These are phyloP conservation scores for Psylliodes chrysocephalus DNA, from an alignment of 2,888 invertebrate species.

Conservation along the genomic window DNA sequence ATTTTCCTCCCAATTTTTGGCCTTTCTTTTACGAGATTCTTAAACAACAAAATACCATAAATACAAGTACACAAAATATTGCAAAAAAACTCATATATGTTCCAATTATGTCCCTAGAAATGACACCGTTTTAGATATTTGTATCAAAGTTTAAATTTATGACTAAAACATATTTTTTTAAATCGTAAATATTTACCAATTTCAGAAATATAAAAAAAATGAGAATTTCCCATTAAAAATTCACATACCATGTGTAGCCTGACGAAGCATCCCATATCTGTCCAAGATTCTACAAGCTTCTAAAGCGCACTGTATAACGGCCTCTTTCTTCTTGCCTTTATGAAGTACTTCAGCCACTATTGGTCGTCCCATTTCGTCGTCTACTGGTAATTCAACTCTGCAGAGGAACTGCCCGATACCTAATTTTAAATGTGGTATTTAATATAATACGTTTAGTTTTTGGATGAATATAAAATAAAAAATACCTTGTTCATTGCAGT, in stretches of 20 bases:
- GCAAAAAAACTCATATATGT: no score
- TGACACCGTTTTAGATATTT: no score
- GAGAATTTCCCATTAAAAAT: no score
- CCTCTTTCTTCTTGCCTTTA: slow-evolving; percentile 94
- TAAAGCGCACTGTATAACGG: slow-evolving; percentile 90
- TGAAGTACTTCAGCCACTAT: slow-evolving; percentile 87
- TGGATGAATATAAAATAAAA: no score
- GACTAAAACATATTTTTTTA: no score
- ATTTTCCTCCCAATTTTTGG: slow-evolving; percentile 84
- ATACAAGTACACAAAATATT: slow-evolving; percentile 15
- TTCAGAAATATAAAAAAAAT: no score
- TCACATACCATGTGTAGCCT: slow-evolving; percentile 81
- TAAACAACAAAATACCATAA: slow-evolving; percentile 39
- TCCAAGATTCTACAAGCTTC: slow-evolving; percentile 95
- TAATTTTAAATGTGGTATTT: no score
- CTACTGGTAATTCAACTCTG: slow-evolving; percentile 83
- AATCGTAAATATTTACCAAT: no score
- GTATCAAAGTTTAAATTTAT: no score
- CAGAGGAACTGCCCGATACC: slow-evolving; percentile 85
- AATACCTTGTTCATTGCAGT: slow-evolving; percentile 83
- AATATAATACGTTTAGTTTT: background rate
- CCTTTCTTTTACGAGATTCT: slow-evolving; percentile 85
- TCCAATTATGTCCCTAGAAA: no score
- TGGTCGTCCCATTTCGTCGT: slow-evolving; percentile 79
- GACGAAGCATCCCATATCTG: slow-evolving; percentile 84